Base-by-base conservation (phyloP, 2,797 vertebrate species). In the Kryptolebias ocellatus region DNA sequence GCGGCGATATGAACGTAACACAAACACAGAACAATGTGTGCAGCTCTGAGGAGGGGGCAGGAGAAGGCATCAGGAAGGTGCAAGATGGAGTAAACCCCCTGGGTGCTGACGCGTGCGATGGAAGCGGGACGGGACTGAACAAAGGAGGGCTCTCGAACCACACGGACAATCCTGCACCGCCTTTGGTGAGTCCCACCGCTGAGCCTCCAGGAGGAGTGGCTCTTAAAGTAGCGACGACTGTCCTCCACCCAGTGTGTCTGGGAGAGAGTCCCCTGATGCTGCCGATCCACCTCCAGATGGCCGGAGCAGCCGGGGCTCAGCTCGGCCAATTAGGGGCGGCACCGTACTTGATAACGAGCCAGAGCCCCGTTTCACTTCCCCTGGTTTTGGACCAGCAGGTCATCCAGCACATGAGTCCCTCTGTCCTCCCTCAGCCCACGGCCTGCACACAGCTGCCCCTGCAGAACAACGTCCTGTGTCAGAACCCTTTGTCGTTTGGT, bases 351-450 rank as follows among this genome's bases (percentile, higher is more conserved):
- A 96, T 99, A 92, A 95, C 96, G 0, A 94, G 95, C 4, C 96
- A 98, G 83, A 96, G 95, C 47, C 96, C 97, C 0, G 92, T 98
- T 18, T 96, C 97, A 0, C 90, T 98, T 63, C 97, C 97, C 0
- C 90, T 99, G 56, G 95, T 98, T 78, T 78, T 99, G 89, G 97
- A 99, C 85, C 97, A 97, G 88, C 97, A 98, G 24, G 93, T 98
- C 69, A 92, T 99, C 81, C 97, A 99, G 91, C 97, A 98, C 90
- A 92, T 99, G 86, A 95, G 92, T 84, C 95, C 96, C 0, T 93
- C 96, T 1, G 88, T 96, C 68, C 90, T 98, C 62, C 94, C 96
- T 0, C 96, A 95, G 20, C 87, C 86, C 1, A 24, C 94, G 0
- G 70, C 91, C 15, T 96, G 95, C 53, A 88, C 95, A 3, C 76